phyloP scores from a whole-genome alignment of 2,888 invertebrate species.

The Hemistola chrysoprasaria region DNA sequence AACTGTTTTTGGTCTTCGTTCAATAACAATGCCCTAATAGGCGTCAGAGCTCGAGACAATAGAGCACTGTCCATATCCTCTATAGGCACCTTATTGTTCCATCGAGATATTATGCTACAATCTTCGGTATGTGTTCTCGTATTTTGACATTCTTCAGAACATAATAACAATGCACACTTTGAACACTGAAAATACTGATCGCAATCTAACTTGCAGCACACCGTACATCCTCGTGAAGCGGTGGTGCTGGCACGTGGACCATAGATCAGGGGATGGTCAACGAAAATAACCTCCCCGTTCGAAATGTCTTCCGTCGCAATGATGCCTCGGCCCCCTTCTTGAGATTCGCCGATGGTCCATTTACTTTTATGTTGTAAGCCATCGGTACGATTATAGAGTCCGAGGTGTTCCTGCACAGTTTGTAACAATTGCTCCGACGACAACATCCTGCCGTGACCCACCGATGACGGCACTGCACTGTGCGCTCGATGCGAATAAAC shows the following conservation, averaged over 20 bases:
- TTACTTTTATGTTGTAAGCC: constrained; percentile 51
- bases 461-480: constrained; percentile 70
- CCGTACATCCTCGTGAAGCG: constrained; percentile 84
- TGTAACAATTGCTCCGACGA: constrained; percentile 75
- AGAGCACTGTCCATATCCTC: constrained; percentile 59
- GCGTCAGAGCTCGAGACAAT: constrained; percentile 60
- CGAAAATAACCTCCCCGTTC: constrained; percentile 86
- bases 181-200: constrained; percentile 77
- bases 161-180: constrained; percentile 87
- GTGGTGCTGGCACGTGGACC: constrained; percentile 84
- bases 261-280: constrained; percentile 85
- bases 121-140: constrained; percentile 82
- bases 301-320: constrained; percentile 85
- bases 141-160: constrained; percentile 84
- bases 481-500: constrained; percentile 64
- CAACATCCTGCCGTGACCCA: constrained; percentile 75
- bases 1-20: constrained; percentile 74
- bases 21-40: constrained; percentile 64
- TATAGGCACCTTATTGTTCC: constrained; percentile 76
- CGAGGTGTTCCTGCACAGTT: constrained; percentile 72
- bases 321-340: constrained; percentile 86
- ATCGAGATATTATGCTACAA: constrained; percentile 83
- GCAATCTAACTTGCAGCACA: constrained; percentile 80
- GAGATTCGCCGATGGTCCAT: constrained; percentile 84
- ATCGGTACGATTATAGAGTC: constrained; percentile 47